Evolutionary conservation across 2,888 invertebrate genomes (phyloP).

Genomic region (Odontomyia ornata): DNA sequence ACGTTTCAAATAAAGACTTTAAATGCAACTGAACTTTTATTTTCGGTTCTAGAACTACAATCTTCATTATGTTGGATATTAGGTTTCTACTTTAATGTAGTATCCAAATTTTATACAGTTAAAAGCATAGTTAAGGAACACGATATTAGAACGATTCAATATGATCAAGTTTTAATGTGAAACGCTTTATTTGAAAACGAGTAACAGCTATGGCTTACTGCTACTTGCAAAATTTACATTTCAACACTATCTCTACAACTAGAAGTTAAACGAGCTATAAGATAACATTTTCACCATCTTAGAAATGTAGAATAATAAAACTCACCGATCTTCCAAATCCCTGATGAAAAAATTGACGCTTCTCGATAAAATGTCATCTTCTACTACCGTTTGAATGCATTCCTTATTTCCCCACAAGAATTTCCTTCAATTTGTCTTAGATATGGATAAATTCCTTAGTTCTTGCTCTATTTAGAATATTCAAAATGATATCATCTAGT

Average conservation of each 20-base stretch:
- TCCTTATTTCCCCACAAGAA: too few relatives aligned
- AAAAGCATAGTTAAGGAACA: background rate
- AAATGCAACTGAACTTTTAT: background rate
- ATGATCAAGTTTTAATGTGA: background rate
- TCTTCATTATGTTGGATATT: background rate
- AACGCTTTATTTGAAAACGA: background rate
- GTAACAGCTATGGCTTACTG: background rate
- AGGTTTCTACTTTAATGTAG: slow-evolving; percentile 20
- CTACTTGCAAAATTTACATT: background rate
- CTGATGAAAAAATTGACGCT: background rate
- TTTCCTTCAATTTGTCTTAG: too few relatives aligned
- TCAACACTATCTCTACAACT: background rate
- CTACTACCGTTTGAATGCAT: too few relatives aligned
- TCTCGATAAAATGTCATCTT: too few relatives aligned
- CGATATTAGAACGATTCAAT: background rate
- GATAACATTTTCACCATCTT: too few relatives aligned
- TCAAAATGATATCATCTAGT: too few relatives aligned
- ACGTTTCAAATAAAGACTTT: slow-evolving; percentile 33
- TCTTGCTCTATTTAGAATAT: too few relatives aligned
- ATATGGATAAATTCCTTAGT: too few relatives aligned
- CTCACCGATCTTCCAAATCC: slow-evolving; percentile 14
- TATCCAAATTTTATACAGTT: background rate
- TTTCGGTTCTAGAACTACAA: background rate
- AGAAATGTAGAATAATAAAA: background rate
- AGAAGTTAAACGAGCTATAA: background rate